phyloP scores from a whole-genome alignment of 1,140 invertebrate genomes.

The honey bee (Apis mellifera) region DNA sequence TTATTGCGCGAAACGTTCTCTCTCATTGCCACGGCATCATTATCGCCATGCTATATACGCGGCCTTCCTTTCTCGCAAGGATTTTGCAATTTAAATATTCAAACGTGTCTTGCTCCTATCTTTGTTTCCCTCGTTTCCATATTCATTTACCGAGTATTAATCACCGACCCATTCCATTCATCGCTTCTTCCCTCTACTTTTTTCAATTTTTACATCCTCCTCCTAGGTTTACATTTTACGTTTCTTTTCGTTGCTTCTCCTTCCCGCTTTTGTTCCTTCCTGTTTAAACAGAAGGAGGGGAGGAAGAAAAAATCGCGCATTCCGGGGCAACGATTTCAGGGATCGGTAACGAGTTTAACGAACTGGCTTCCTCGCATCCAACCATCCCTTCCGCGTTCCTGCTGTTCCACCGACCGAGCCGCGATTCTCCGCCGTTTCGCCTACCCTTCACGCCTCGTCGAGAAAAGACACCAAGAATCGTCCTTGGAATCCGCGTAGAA shows the following conservation, averaged over 20 bases:
- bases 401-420: neutral
- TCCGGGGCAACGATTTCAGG: constrained; percentile 48
- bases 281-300: too few species aligned
- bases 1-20: too few species aligned
- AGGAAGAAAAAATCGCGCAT: constrained; percentile 23
- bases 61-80: neutral
- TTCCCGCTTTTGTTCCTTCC: neutral
- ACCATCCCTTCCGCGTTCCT: constrained; percentile 57
- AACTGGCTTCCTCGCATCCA: constrained; percentile 50
- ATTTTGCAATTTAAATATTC: constrained; percentile 11
- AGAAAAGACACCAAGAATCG: constrained; percentile 26
- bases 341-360: constrained; percentile 65
- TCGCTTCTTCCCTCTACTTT: neutral
- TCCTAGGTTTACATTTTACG: neutral
- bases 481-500: neutral
- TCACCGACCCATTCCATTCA: constrained; percentile 22
- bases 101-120: neutral
- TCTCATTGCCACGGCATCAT: neutral
- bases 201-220: constrained; percentile 3
- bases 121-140: constrained; percentile 19
- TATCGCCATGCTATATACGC: neutral
- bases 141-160: constrained; percentile 36
- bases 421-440: neutral
- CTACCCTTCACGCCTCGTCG: constrained; percentile 3
- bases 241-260: neutral